A percentile compares a stretch with the other conserved stretches of the same genome.
Conservation (phyloP, 2,113 vertebrate species). For the Picathartes gymnocephalus region DNA sequence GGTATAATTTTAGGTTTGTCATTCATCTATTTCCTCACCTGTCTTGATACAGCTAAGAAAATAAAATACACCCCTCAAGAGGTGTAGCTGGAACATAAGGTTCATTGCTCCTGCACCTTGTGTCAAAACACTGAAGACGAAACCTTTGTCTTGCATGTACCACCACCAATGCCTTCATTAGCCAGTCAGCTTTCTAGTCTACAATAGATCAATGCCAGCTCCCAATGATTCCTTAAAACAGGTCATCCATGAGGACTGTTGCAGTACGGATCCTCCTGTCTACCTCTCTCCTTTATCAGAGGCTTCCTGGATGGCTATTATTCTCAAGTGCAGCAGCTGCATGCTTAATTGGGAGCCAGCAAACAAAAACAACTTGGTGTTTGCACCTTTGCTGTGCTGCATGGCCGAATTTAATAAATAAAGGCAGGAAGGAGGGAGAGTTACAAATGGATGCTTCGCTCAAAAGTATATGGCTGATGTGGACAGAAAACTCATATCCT, state of each 20-base stretch:
- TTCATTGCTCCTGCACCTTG: background rate
- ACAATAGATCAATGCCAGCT: background rate
- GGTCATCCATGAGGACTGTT: slow-evolving; percentile 23
- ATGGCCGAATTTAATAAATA: slow-evolving; percentile 33
- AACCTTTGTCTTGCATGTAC: background rate
- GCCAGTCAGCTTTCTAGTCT: background rate
- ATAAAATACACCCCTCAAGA: background rate
- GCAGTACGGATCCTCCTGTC: background rate
- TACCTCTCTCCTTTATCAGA: background rate
- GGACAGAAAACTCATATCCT: slow-evolving; percentile 4
- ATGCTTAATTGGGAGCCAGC: background rate
- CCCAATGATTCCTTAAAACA: slow-evolving; percentile 5
- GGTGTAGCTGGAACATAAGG: background rate
- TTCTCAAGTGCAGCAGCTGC: background rate
- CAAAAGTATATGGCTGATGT: background rate
- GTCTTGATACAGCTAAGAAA: background rate
- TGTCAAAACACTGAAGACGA: background rate
- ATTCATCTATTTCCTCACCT: background rate
- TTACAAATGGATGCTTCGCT: background rate
- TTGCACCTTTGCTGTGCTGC: background rate
- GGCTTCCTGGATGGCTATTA: background rate
- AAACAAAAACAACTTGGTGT: background rate
- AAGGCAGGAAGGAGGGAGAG: background rate
- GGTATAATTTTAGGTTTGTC: background rate
- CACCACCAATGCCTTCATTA: background rate